A percentile compares a stretch with the other conserved stretches of the same genome.
Conservation (phyloP, 2,113 vertebrate species). For the Rhinoptilus africanus region DNA sequence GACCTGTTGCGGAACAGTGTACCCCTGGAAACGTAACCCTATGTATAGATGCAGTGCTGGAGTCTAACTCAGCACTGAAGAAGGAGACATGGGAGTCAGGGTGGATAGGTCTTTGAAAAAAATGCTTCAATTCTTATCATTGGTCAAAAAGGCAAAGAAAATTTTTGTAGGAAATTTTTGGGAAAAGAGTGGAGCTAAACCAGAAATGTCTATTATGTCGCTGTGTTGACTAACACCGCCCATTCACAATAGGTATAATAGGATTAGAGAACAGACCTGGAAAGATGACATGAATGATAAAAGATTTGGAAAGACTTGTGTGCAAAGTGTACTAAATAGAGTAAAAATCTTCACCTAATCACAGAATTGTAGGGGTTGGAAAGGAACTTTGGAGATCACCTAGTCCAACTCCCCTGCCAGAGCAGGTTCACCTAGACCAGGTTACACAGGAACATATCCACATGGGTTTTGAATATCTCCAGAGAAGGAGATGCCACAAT, state of each 20-base stretch:
- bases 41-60: not conserved
- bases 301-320: not conserved
- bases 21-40: not conserved
- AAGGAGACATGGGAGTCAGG: rapidly evolving
- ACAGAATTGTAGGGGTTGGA: too few species aligned
- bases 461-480: too few species aligned
- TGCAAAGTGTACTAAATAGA: not conserved
- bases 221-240: not conserved
- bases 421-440: too few species aligned
- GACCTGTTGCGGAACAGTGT: not conserved
- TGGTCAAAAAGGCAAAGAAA: not conserved
- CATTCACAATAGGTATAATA: not conserved
- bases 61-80: not conserved
- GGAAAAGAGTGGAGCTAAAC: not conserved
- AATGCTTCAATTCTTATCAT: not conserved
- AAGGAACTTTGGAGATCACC: too few species aligned
- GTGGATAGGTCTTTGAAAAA: not conserved
- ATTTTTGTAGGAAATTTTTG: not conserved
- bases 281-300: not conserved
- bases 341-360: not conserved
- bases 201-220: not conserved
- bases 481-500: too few species aligned
- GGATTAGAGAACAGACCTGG: not conserved
- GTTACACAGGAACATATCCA: too few species aligned
- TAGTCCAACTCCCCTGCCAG: too few species aligned